Percentiles rank a stretch among this genome's conserved stretches.
These are phyloP conservation scores for Dermatophagoides farinae DNA, from an alignment of 1,140 invertebrate genomes.

Conservation along the genomic window DNA sequence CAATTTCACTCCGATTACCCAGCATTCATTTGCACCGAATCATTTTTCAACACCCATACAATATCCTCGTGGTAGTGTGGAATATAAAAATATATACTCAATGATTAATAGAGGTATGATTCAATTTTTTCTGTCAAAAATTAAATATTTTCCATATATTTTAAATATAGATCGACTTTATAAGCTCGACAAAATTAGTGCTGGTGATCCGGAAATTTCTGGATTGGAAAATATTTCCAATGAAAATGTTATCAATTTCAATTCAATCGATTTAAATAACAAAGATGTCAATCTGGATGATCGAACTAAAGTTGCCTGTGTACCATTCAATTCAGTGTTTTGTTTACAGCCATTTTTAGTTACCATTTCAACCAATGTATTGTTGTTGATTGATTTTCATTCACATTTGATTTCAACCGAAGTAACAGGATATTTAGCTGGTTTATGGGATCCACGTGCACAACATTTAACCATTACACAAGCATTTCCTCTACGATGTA, in stretches of 20 bases:
- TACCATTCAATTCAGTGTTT: constrained; percentile 59
- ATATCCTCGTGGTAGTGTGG: too few species aligned
- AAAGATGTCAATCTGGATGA: constrained; percentile 32
- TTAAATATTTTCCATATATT: too few species aligned
- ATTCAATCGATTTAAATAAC: constrained; percentile 1
- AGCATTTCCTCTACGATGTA: constrained; percentile 44
- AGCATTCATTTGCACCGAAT: too few species aligned
- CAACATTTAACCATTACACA: constrained; percentile 69
- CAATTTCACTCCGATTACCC: too few species aligned
- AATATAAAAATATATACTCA: too few species aligned
- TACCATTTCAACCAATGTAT: constrained; percentile 65
- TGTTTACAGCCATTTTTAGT: constrained; percentile 79
- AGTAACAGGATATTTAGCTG: constrained; percentile 79
- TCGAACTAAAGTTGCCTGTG: constrained; percentile 64
- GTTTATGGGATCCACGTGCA: constrained; percentile 76
- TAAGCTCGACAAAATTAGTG: neutral
- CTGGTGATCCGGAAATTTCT: neutral
- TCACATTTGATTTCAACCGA: constrained; percentile 75
- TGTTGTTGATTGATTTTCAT: constrained; percentile 74
- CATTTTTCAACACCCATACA: too few species aligned
- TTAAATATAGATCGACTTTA: constrained; percentile 1
- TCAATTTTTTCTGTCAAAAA: too few species aligned
- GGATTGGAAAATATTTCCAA: neutral
- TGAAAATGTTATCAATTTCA: constrained; percentile 5
- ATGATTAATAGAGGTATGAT: too few species aligned